Conservation (phyloP, 2,888 invertebrate species). For the Drosophila infuscata region DNA sequence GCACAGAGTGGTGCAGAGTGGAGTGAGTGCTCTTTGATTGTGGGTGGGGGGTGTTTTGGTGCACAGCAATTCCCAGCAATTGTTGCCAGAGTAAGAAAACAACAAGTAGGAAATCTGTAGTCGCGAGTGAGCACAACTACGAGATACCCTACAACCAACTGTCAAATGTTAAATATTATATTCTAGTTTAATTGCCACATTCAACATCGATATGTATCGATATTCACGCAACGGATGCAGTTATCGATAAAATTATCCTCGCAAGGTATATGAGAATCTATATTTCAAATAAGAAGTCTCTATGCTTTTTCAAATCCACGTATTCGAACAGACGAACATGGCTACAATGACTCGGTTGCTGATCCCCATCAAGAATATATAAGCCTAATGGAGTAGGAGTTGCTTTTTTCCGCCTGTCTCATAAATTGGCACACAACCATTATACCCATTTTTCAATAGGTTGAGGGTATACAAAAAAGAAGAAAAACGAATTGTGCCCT, state of each 20-base stretch:
- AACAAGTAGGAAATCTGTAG: neutral
- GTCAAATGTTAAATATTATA: neutral
- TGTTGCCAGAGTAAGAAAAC: conserved; percentile 59
- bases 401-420: neutral
- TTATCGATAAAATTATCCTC: neutral
- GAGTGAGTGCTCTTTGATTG: conserved; percentile 1
- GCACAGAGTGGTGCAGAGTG: neutral
- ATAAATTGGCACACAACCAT: neutral
- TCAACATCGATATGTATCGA: neutral
- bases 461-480: neutral
- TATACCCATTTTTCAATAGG: neutral
- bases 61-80: conserved; percentile 63
- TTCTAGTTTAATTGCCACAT: neutral
- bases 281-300: neutral
- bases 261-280: neutral
- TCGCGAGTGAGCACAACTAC: neutral
- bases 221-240: neutral
- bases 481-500: conserved; percentile 49
- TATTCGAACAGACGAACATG: no score
- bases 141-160: neutral
- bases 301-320: no score
- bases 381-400: neutral
- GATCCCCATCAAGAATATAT: neutral
- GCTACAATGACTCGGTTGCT: no score
- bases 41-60: conserved; percentile 5